phyloP scores from a whole-genome alignment of 1,140 invertebrate species.

The Venustaconcha ellipsiformis region DNA sequence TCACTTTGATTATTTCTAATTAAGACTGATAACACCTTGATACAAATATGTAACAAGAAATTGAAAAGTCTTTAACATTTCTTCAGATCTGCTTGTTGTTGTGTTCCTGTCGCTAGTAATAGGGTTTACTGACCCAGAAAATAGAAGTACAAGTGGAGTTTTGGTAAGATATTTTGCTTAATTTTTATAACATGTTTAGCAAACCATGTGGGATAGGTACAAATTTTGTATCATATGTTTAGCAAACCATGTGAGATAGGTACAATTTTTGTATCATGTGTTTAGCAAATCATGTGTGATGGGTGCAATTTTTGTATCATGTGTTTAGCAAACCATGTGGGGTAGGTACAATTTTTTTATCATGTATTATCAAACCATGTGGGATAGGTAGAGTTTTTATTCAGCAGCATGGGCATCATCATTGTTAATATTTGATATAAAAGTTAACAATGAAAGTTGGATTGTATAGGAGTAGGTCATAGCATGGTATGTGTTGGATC shows the following conservation, averaged over 20 bases:
- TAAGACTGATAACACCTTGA: not conserved
- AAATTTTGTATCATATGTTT: not conserved
- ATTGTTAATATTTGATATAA: not conserved
- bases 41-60: not conserved
- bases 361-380: no score
- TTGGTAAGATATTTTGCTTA: conserved; percentile 36
- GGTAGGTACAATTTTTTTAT: no score
- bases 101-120: conserved; percentile 51
- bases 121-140: conserved; percentile 54
- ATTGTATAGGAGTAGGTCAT: not conserved
- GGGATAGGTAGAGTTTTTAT: not conserved
- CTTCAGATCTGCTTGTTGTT: conserved; percentile 60
- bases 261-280: not conserved
- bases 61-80: conserved; percentile 32
- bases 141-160: conserved; percentile 42
- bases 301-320: not conserved
- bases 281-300: not conserved
- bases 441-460: not conserved
- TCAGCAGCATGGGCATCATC: not conserved
- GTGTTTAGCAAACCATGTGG: no score
- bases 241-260: not conserved
- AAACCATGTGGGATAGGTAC: not conserved
- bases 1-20: not conserved
- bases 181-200: not conserved
- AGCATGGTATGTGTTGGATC: no score